Evolutionary conservation across 2,888 invertebrate species (phyloP).

Genomic region (Andrena bicolor): DNA sequence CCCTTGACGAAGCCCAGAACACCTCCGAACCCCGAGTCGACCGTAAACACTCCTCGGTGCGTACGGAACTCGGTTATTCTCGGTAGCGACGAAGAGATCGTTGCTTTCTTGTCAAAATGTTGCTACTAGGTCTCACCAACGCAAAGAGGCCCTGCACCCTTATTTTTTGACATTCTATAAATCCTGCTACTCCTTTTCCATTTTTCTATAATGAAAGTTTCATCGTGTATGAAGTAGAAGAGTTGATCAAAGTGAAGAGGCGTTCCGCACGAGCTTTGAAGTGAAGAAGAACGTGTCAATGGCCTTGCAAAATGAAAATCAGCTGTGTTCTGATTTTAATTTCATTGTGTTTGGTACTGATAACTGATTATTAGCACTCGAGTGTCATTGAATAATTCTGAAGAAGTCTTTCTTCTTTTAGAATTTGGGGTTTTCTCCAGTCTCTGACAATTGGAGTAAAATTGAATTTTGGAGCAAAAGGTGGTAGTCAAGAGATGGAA

Average conservation of each 20-base stretch:
- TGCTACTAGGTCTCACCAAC: background rate
- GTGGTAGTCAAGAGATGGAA: background rate
- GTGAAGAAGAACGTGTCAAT: too few species aligned
- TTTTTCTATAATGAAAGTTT: background rate
- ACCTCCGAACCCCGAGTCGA: conserved; percentile 65
- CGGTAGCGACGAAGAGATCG: conserved; percentile 58
- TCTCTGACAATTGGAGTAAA: too few species aligned
- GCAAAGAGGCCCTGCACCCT: background rate
- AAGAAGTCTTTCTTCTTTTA: too few species aligned
- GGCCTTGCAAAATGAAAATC: too few species aligned
- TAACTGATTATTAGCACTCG: too few species aligned
- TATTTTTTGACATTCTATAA: background rate
- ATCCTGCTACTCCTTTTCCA: background rate
- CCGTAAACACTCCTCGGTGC: conserved; percentile 75
- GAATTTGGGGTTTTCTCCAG: too few species aligned
- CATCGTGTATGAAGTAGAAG: background rate
- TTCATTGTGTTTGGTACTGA: too few species aligned
- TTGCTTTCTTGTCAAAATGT: conserved; percentile 49
- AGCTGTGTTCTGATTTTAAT: too few species aligned
- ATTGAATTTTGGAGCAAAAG: too few species aligned
- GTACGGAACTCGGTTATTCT: conserved; percentile 74
- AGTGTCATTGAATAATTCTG: too few species aligned
- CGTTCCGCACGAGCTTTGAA: too few species aligned
- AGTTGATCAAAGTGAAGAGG: too few species aligned
- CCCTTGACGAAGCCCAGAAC: conserved; percentile 78